Conservation (phyloP, 1,140 invertebrate genomes). For the Cotesia typhae region DNA sequence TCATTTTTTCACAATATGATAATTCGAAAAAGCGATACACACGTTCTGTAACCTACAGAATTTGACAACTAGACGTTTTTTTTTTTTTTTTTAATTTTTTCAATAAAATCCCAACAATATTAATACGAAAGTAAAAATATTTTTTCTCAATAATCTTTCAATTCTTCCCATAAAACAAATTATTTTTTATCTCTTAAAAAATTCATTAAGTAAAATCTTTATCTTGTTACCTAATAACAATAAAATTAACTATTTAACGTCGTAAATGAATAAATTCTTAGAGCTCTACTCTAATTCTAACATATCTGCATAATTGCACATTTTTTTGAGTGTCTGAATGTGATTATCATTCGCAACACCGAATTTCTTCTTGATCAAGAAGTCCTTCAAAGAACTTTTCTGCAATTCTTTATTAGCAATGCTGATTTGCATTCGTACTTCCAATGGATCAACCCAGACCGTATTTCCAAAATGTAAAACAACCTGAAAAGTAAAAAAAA, state of each 20-base stretch:
- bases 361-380: constrained; percentile 45
- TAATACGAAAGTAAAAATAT: too few relatives aligned
- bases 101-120: too few relatives aligned
- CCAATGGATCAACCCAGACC: constrained; percentile 57
- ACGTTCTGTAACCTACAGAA: too few relatives aligned
- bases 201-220: too few relatives aligned
- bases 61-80: too few relatives aligned
- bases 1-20: too few relatives aligned
- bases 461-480: constrained; percentile 54
- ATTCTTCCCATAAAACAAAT: too few relatives aligned
- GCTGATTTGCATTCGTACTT: constrained; percentile 49
- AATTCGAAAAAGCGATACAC: too few relatives aligned
- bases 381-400: constrained; percentile 45
- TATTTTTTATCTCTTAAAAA: too few relatives aligned
- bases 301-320: constrained; percentile 29
- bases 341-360: constrained; percentile 50
- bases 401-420: constrained; percentile 45
- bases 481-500: constrained; percentile 46
- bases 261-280: background rate
- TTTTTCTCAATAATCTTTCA: too few relatives aligned
- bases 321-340: constrained; percentile 40
- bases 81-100: too few relatives aligned
- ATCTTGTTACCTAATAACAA: background rate
- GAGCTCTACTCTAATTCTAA: background rate
- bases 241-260: background rate